phyloP scores from a whole-genome alignment of 2,888 invertebrate genomes.

The Netelia fuscicornis region DNA sequence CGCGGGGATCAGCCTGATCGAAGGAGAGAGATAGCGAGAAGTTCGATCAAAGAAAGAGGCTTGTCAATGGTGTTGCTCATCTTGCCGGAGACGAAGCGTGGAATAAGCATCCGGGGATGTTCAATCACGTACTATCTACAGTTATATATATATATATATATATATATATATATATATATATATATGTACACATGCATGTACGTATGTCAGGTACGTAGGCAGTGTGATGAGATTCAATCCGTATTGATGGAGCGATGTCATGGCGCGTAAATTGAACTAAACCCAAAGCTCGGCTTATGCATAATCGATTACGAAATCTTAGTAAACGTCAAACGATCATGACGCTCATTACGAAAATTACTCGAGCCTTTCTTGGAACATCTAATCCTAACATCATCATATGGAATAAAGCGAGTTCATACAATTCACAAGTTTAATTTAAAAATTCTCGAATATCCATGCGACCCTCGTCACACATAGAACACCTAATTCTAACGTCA shows the following conservation, averaged over 20 bases:
- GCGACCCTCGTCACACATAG: too few species aligned
- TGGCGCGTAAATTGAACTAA: background rate
- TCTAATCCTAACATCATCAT: too few species aligned
- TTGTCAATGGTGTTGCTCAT: conserved; percentile 53
- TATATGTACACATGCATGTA: background rate
- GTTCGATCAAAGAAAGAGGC: conserved; percentile 56
- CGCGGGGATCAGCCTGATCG: conserved; percentile 50
- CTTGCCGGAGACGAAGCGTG: conserved; percentile 56
- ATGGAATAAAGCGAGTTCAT: too few species aligned
- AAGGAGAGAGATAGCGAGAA: background rate
- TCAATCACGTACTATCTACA: conserved; percentile 14
- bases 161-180: too few species aligned
- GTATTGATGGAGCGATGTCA: background rate
- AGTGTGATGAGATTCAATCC: background rate
- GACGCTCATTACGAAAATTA: too few species aligned
- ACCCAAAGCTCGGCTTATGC: background rate
- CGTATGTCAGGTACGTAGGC: background rate
- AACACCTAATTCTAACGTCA: too few species aligned
- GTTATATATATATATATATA: too few species aligned
- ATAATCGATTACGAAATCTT: background rate
- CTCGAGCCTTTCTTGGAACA: too few species aligned
- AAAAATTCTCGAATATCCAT: too few species aligned
- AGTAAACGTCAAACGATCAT: too few species aligned
- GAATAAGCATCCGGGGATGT: conserved; percentile 54
- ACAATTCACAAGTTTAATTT: too few species aligned